Evolutionary conservation across 1,140 invertebrate species (phyloP), one percentile per base, ranked within the genome.

Genomic region (Helicoverpa armigera): DNA sequence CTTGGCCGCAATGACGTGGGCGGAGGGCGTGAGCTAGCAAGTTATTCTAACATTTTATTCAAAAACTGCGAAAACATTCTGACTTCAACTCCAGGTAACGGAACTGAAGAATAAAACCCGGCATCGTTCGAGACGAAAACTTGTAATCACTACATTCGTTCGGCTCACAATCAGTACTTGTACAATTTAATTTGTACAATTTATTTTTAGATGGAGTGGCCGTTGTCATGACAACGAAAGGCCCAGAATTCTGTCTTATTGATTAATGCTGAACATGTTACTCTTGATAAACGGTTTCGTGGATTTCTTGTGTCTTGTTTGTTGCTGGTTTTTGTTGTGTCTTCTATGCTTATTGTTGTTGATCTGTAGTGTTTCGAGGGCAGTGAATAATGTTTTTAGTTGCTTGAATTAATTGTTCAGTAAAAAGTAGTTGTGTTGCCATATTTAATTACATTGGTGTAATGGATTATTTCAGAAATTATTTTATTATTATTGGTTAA

Each of bases 201-300:
- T 77, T 74, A 69, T 74, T 35, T 83, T 83, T 77, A 50, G 73
- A 56, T 12, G 48, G 35, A 60, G 35, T 72, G 61, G 16, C 48
- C 53, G 83, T 84, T 70, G 70, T 73, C 83, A 84, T 86, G 83
- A 60, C 79, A 82, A 84, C 35, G 73, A 70, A 60, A 31, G 35
- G 43, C 67, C 18, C 72, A 72, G 79, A 56, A 43, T 80, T 67
- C 70, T 76, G 73, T 81, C 82, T 81, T 87, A 87, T 87, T 83
- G 83, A 87, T 87, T 86, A 86, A 83, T 83, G 78, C 80, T 75
- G 69, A 77, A 82, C 72, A 83, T 80, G 79, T 82, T 84, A 73
- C 81, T 43, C 81, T 81, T 83, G 81, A 84, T 83, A 80, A 83
- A 84, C 75, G 67, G 76, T n/a, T 81, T 79, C 61, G 53, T 16